Conservation (phyloP, 2,113 vertebrate genomes). For the Limnothrissa miodon region DNA sequence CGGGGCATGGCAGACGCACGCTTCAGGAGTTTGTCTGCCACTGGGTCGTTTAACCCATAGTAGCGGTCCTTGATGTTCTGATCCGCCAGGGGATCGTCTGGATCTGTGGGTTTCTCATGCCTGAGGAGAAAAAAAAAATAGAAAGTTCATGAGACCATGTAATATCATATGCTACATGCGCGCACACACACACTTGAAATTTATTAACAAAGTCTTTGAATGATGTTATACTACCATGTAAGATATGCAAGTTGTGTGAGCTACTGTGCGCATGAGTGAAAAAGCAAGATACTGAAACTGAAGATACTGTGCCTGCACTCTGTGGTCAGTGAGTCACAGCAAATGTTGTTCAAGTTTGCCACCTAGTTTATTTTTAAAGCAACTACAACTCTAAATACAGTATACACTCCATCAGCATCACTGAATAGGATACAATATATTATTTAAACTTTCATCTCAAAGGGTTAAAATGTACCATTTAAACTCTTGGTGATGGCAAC, state of each 20-base stretch:
- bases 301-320: not conserved
- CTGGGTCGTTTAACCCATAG: conserved; percentile 96
- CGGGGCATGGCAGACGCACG: conserved; percentile 95
- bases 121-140: conserved; percentile 56
- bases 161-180: too few relatives aligned
- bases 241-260: not conserved
- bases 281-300: not conserved
- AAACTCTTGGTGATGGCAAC: not conserved
- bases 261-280: not conserved
- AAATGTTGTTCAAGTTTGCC: not conserved
- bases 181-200: too few relatives aligned
- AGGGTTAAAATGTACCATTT: not conserved
- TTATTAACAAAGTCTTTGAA: not conserved
- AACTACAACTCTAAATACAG: conserved; percentile 11
- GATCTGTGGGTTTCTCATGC: conserved; percentile 97
- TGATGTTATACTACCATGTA: not conserved
- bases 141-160: not conserved
- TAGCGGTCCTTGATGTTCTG: conserved; percentile 99
- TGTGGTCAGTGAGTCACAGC: not conserved
- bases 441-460: not conserved
- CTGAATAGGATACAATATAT: not conserved
- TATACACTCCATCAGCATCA: not conserved
- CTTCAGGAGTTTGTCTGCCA: conserved; percentile 95
- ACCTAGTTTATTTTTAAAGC: not conserved
- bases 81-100: conserved; percentile 95